Evolutionary conservation across 2,797 vertebrate species (phyloP), one percentile per base, ranked within the genome.

Genomic region (Ctenosaura bakeri): DNA sequence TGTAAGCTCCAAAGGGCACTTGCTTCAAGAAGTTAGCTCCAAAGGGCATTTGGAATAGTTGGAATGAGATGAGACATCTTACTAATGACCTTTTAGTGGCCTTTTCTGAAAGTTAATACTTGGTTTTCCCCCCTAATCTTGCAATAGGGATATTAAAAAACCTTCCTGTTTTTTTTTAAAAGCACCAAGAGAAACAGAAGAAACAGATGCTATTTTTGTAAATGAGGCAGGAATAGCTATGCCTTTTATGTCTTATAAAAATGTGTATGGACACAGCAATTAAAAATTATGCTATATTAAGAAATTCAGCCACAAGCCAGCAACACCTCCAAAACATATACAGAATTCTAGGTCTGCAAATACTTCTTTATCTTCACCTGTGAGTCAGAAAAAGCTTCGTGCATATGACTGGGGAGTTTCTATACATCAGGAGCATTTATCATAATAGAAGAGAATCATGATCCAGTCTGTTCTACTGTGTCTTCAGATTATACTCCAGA

Each of bases 1-100:
- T 82, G 56, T 90, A 93, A 69, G 90, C 87, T 94, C 93, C 71
- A 96, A 96, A 96, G 95, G 95, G 95, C 95, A 96, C 77, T 90
- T 94, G 90, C 86, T 94, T 95, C 91, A 88, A 92, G 93, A 94
- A 93, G 93, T 91, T 80, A 93, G 88, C 92, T 95, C 16, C 0
- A 96, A 96, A 96, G 95, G 93, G 94, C 93, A 96, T 90, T 91
- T 92, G 77, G 9, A 92, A 94, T 84, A 95, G 89, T 90, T 93
- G 85, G 93, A 95, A 96, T 95, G 54, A 80, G 90, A 96, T 91
- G 80, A 96, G 94, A 93, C 93, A 93, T 88, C 85, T 94, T 88
- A 94, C 93, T 95, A 94, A 94, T 94, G 73, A 86, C 83, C 90
- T 93, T 91, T 90, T 90, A 88, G 91, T 92, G 89, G 92, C 92